Conservation (phyloP, 2,797 vertebrate species). For the Tadarida brasiliensis region DNA sequence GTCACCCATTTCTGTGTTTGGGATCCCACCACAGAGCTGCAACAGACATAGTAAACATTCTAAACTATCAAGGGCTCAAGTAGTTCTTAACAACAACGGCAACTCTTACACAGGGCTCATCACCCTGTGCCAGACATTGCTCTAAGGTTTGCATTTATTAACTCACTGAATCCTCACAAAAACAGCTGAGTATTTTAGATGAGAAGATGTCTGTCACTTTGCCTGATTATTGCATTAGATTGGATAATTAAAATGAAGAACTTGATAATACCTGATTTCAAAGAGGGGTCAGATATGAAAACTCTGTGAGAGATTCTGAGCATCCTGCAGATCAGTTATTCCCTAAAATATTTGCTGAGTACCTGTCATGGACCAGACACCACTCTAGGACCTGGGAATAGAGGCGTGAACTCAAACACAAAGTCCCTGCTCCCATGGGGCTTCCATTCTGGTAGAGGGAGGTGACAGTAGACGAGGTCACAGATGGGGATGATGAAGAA, state of each 20-base stretch:
- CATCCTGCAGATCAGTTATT: background rate
- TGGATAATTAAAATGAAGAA: slow-evolving; percentile 26
- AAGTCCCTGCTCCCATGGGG: background rate
- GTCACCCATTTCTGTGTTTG: background rate
- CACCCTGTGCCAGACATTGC: background rate
- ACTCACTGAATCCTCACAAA: background rate
- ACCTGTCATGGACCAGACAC: background rate
- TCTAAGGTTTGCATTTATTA: background rate
- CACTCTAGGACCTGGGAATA: background rate
- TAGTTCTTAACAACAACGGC: background rate
- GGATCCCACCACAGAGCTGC: background rate
- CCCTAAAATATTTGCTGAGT: background rate
- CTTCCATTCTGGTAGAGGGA: background rate
- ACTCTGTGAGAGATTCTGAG: background rate
- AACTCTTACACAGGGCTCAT: background rate
- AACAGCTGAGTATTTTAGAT: background rate
- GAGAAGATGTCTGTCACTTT: background rate
- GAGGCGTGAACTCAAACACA: background rate
- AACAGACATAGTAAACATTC: background rate
- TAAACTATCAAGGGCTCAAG: background rate
- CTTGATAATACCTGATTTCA: background rate
- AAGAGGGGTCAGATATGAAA: background rate
- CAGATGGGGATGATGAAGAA: background rate
- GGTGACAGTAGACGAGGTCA: background rate
- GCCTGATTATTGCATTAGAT: background rate